These are phyloP conservation scores for Wiebesia pumilae DNA, from an alignment of 1,140 invertebrate species.

Conservation along the genomic window DNA sequence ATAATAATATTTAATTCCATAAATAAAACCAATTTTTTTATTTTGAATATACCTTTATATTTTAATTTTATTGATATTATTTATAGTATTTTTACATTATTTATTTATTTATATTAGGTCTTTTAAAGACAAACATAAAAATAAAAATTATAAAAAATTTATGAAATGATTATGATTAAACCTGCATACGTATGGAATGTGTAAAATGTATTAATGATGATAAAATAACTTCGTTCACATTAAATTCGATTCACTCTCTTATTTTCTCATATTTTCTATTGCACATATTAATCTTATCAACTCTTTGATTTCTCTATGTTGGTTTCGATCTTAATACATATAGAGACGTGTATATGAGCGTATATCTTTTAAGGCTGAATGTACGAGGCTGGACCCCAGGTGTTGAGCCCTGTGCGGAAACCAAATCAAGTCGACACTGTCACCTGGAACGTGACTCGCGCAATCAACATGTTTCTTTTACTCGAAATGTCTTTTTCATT, in stretches of 20 bases:
- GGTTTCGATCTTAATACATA: not conserved
- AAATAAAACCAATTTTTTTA: too few species aligned
- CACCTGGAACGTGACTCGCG: slow-evolving; percentile 76
- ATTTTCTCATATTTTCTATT: not conserved
- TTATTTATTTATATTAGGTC: too few species aligned
- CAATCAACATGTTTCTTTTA: slow-evolving; percentile 52
- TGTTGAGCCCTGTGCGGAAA: slow-evolving; percentile 77
- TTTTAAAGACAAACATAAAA: too few species aligned
- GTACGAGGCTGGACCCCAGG: slow-evolving; percentile 75
- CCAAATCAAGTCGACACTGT: slow-evolving; percentile 76
- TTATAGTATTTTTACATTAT: too few species aligned
- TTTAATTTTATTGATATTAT: too few species aligned
- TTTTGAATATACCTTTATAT: too few species aligned
- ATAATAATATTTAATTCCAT: too few species aligned
- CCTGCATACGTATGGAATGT: too few species aligned
- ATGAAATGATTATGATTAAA: too few species aligned
- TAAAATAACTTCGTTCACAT: not conserved
- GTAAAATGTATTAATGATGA: not conserved
- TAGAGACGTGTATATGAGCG: not conserved
- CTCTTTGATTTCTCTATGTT: not conserved
- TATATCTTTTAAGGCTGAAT: slow-evolving; percentile 69
- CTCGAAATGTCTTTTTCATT: not conserved
- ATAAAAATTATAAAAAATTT: too few species aligned
- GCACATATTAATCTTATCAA: not conserved
- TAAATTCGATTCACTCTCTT: not conserved